Evolutionary conservation across 2,888 invertebrate species (phyloP).

Genomic region (Oscheius sp.): DNA sequence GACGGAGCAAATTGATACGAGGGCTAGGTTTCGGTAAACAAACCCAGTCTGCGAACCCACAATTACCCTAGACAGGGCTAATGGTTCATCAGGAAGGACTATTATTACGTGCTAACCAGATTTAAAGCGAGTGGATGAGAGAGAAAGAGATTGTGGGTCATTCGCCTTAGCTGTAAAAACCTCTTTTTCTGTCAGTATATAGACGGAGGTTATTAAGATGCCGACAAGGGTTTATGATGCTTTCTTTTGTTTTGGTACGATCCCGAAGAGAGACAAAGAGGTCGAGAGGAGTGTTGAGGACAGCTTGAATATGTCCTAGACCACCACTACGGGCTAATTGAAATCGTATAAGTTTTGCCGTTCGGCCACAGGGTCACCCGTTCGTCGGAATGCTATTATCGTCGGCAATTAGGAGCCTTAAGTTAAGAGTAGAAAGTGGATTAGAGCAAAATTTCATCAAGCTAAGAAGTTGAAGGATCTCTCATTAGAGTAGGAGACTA

Average conservation of each 20-base stretch:
- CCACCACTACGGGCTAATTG: neutral
- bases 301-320: neutral
- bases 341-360: constrained; percentile 4
- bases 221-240: constrained; percentile 11
- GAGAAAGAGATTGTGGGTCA: constrained; percentile 8
- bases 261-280: neutral
- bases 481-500: constrained; percentile 11
- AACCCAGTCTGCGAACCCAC: constrained; percentile 24
- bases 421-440: constrained; percentile 23
- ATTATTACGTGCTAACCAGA: constrained; percentile 30
- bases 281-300: neutral
- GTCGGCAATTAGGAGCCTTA: constrained; percentile 24
- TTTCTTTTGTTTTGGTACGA: constrained; percentile 6
- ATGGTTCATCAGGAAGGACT: constrained; percentile 21
- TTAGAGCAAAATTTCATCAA: constrained; percentile 28
- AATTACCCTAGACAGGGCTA: constrained; percentile 23
- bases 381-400: constrained; percentile 30
- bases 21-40: constrained; percentile 27
- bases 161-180: constrained; percentile 14
- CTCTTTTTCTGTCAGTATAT: constrained; percentile 16
- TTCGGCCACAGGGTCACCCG: neutral
- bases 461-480: constrained; percentile 10
- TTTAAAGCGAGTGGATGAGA: too few species aligned
- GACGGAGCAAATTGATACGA: constrained; percentile 29
- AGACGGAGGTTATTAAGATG: constrained; percentile 12